A percentile compares a stretch with the other conserved stretches of the same genome.
Evolutionary conservation across 2,797 vertebrate species (phyloP).

Genomic region (Brachyalestes nurse): DNA sequence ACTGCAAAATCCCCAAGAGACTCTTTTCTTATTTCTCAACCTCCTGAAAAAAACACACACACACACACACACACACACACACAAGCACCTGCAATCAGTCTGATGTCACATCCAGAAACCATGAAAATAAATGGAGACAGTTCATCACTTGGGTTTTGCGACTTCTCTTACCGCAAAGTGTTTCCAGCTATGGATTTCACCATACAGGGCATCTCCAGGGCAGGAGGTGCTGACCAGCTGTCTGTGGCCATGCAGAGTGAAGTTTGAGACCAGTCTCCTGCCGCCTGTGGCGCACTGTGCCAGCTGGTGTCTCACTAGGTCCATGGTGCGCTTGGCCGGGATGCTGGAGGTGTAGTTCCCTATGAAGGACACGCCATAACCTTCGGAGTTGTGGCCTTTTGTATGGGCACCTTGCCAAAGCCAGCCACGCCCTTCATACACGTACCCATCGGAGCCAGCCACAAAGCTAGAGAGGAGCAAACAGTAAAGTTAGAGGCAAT

Average conservation of each 20-base stretch:
- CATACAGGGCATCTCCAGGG: constrained; percentile 84
- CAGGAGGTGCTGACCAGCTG: constrained; percentile 81
- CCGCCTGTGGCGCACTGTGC: constrained; percentile 74
- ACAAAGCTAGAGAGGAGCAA: constrained; percentile 78
- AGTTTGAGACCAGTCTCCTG: constrained; percentile 68
- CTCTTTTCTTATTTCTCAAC: constrained; percentile 1
- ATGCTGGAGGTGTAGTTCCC: constrained; percentile 79
- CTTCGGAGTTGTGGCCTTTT: constrained; percentile 80
- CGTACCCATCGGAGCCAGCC: constrained; percentile 84
- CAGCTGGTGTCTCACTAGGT: constrained; percentile 76
- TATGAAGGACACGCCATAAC: constrained; percentile 85
- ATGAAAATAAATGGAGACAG: neutral
- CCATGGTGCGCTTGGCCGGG: constrained; percentile 72
- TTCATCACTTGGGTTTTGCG: neutral
- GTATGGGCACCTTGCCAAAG: constrained; percentile 86
- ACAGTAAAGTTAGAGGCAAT: neutral
- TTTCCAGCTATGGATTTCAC: constrained; percentile 80
- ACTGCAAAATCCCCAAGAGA: neutral
- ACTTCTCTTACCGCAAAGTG: constrained; percentile 71
- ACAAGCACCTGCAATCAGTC: neutral
- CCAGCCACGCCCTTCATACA: constrained; percentile 91
- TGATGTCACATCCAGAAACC: neutral
- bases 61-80: constrained; percentile 25
- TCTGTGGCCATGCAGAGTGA: constrained; percentile 82
- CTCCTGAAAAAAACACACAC: constrained; percentile 38